These are phyloP conservation scores for Leptura quadrifasciata DNA, from an alignment of 2,888 invertebrate genomes.

Conservation along the genomic window DNA sequence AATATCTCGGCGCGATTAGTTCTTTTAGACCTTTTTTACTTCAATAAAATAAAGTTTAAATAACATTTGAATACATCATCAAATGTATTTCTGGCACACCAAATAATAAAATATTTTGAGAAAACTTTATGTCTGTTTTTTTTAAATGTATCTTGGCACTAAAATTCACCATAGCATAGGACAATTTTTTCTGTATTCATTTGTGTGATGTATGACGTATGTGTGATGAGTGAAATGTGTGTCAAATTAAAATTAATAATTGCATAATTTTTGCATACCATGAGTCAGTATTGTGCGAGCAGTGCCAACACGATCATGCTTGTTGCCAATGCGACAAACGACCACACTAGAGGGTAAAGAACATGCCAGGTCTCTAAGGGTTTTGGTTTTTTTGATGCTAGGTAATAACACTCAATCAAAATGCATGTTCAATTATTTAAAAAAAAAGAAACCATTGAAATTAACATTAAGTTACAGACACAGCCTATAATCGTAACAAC, in stretches of 20 bases:
- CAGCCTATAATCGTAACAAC: conserved; percentile 6
- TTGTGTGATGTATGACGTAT: conserved; percentile 14
- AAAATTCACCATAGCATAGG: too few species aligned
- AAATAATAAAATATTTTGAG: too few species aligned
- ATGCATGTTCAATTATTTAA: conserved; percentile 54
- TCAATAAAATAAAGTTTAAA: too few species aligned
- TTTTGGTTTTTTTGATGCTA: conserved; percentile 68
- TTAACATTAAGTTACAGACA: conserved; percentile 67
- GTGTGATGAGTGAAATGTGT: conserved; percentile 40
- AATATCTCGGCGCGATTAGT: too few species aligned
- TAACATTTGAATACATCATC: too few species aligned
- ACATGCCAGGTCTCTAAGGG: conserved; percentile 73
- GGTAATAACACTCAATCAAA: conserved; percentile 67
- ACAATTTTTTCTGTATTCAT: too few species aligned
- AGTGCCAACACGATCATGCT: conserved; percentile 74
- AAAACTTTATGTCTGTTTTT: too few species aligned
- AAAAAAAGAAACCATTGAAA: conserved; percentile 63
- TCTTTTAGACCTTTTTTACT: too few species aligned
- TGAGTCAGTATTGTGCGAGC: conserved; percentile 72
- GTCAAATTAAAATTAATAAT: conserved; percentile 48
- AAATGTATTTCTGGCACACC: too few species aligned
- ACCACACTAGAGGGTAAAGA: conserved; percentile 73
- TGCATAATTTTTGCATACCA: conserved; percentile 68
- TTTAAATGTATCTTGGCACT: too few species aligned
- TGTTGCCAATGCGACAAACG: conserved; percentile 73